Evolutionary conservation across 2,888 invertebrate genomes (phyloP).

Genomic region (Cephus pulcher): DNA sequence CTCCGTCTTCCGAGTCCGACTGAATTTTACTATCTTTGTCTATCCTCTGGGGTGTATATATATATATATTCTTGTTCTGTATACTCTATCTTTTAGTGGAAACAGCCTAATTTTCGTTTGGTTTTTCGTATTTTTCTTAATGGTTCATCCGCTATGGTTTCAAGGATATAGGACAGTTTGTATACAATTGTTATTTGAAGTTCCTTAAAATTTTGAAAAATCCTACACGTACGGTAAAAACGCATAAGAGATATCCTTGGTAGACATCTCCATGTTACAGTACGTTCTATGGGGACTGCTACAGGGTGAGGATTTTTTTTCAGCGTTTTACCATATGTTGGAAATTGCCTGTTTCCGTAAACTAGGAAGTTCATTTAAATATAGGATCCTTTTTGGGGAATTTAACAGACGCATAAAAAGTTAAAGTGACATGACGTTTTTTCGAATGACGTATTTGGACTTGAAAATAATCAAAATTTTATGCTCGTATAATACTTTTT

Average conservation of each 20-base stretch:
- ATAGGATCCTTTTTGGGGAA: constrained; percentile 19
- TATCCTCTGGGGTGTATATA: background rate
- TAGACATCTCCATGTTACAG: background rate
- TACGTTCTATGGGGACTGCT: background rate
- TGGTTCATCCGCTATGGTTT: background rate
- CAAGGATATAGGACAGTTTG: background rate
- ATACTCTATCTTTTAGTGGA: background rate
- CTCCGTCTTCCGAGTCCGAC: background rate
- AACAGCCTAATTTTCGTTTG: background rate
- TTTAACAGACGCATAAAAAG: constrained; percentile 22
- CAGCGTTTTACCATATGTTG: constrained; percentile 44
- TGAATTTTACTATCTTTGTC: constrained; percentile 9
- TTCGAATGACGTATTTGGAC: constrained; percentile 11
- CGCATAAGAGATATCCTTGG: background rate
- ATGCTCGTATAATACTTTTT: background rate
- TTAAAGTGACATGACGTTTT: background rate
- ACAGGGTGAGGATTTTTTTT: constrained; percentile 3
- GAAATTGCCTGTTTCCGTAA: constrained; percentile 51
- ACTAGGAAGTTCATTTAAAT: constrained; percentile 42
- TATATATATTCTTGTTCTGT: background rate
- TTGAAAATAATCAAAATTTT: constrained; percentile 18
- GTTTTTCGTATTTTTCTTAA: no score
- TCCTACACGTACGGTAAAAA: background rate
- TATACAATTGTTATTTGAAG: background rate
- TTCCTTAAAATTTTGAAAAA: background rate